Percentiles rank a stretch among this genome's conserved stretches.
phyloP scores from a whole-genome alignment of 1,140 invertebrate species.

The Drosophila ananassae region DNA sequence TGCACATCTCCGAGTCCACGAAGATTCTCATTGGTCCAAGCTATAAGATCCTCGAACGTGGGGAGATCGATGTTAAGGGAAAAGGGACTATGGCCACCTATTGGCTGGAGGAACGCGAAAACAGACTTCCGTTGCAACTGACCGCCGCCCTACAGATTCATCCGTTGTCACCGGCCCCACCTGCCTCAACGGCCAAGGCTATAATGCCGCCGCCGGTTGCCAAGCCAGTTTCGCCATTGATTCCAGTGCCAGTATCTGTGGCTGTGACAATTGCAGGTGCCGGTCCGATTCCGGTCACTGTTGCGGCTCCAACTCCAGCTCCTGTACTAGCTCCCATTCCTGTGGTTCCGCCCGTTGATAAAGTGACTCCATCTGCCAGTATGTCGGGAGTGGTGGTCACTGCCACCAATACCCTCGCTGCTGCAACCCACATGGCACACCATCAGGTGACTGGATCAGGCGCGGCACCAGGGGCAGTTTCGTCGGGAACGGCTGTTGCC shows the following conservation, averaged over 20 bases:
- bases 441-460: constrained; percentile 76
- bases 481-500: background rate
- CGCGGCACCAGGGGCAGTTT: constrained; percentile 84
- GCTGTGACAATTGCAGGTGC: constrained; percentile 10
- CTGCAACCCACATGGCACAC: constrained; percentile 53
- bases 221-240: constrained; percentile 17
- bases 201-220: constrained; percentile 20
- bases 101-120: constrained; percentile 91
- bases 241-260: constrained; percentile 8
- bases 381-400: constrained; percentile 53
- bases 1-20: constrained; percentile 96
- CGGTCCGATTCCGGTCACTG: constrained; percentile 9
- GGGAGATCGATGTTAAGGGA: constrained; percentile 93
- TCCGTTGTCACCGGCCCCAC: constrained; percentile 60
- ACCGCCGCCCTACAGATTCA: constrained; percentile 58
- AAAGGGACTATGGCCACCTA: constrained; percentile 97
- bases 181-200: constrained; percentile 47
- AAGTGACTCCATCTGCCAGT: constrained; percentile 12
- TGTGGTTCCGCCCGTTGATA: constrained; percentile 9
- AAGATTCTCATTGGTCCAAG: constrained; percentile 89
- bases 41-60: constrained; percentile 92
- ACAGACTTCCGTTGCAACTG: constrained; percentile 85
- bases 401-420: constrained; percentile 43
- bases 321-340: constrained; percentile 2
- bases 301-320: background rate